phyloP scores from a whole-genome alignment of 2,113 vertebrate species.

The Tupaia tana region DNA sequence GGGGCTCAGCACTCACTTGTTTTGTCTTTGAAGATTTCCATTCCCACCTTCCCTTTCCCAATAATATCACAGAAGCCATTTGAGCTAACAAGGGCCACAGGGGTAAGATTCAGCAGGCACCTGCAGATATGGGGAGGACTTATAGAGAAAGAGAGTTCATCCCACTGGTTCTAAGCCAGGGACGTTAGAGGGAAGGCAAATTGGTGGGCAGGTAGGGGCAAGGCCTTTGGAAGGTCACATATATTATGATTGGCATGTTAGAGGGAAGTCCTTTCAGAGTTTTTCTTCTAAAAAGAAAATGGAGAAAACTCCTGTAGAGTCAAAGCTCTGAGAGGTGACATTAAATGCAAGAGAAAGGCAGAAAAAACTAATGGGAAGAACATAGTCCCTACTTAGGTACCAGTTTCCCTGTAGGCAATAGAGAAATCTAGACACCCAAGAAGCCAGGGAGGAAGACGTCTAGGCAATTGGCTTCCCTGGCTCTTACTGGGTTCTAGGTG shows the following conservation, averaged over 20 bases:
- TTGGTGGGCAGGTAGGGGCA: neutral
- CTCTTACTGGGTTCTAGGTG: neutral
- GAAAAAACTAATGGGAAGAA: neutral
- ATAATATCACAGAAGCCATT: neutral
- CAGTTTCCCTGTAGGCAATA: neutral
- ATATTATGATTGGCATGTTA: neutral
- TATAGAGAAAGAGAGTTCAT: neutral
- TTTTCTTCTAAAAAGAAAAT: conserved; percentile 17
- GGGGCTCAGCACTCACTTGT: conserved; percentile 5
- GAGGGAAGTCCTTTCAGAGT: neutral
- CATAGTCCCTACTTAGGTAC: neutral
- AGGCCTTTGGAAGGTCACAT: neutral
- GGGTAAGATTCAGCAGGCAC: neutral
- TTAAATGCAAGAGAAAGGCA: neutral
- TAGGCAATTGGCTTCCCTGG: neutral
- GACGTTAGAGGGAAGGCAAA: neutral
- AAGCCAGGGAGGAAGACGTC: neutral
- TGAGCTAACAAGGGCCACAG: neutral
- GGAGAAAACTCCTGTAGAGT: neutral
- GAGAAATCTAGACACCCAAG: neutral
- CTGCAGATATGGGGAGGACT: neutral
- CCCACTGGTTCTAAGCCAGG: neutral
- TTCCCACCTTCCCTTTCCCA: neutral
- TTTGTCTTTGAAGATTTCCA: conserved; percentile 53
- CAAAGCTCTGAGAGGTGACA: neutral